These are phyloP conservation scores for Cetoscarus ocellatus DNA, from an alignment of 2,797 vertebrate species.

Conservation along the genomic window DNA sequence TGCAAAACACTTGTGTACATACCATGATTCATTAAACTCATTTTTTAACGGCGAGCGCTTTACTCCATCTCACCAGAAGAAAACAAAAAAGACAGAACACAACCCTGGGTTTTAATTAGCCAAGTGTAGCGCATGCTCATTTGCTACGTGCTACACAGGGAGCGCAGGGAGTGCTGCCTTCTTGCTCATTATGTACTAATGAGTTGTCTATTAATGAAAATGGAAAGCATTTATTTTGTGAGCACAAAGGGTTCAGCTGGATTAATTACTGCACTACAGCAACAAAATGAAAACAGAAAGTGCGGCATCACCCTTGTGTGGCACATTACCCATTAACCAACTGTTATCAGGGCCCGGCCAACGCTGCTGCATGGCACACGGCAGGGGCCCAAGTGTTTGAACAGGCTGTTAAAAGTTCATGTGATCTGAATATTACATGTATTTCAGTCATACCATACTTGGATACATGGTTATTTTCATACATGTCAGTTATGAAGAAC, in stretches of 20 bases:
- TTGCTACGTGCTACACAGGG: slow-evolving; percentile 64
- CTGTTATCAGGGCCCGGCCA: slow-evolving; percentile 76
- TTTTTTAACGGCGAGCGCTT: slow-evolving; percentile 41
- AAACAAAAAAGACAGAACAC: slow-evolving; percentile 53
- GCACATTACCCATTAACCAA: slow-evolving; percentile 83
- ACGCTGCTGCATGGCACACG: slow-evolving; percentile 49
- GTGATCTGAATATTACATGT: slow-evolving; percentile 33
- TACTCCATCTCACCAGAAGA: slow-evolving; percentile 34
- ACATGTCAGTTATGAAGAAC: slow-evolving; percentile 5
- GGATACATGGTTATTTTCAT: slow-evolving; percentile 13
- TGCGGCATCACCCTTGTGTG: slow-evolving; percentile 79
- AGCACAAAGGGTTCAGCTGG: slow-evolving; percentile 85
- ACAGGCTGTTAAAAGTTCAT: slow-evolving; percentile 54
- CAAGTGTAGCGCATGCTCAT: slow-evolving; percentile 63
- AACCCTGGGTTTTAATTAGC: slow-evolving; percentile 78
- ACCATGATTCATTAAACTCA: slow-evolving; percentile 54
- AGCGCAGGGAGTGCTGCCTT: slow-evolving; percentile 74
- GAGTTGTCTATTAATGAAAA: slow-evolving; percentile 90
- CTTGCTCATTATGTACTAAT: slow-evolving; percentile 86
- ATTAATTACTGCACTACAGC: slow-evolving; percentile 88
- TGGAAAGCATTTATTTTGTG: slow-evolving; percentile 88
- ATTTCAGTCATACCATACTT: slow-evolving; percentile 17
- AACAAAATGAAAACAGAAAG: slow-evolving; percentile 84
- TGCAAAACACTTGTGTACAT: slow-evolving; percentile 35
- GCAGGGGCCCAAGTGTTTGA: slow-evolving; percentile 27